Evolutionary conservation across 2,113 vertebrate genomes (phyloP).

Genomic region (Corydoras maculifer): DNA sequence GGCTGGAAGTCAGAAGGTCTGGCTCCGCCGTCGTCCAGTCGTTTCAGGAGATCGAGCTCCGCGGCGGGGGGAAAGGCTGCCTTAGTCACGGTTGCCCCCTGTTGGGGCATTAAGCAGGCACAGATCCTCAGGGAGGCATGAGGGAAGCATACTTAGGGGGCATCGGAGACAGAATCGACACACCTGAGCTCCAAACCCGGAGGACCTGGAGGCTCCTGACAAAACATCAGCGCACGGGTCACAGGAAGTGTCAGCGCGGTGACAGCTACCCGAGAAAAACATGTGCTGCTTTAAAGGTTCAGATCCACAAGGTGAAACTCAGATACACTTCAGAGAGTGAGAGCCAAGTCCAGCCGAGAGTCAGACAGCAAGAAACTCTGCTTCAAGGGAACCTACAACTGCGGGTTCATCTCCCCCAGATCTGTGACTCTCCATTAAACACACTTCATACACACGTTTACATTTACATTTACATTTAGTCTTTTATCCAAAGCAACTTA

Average conservation of each 20-base stretch:
- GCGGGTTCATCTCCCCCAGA: too few relatives aligned
- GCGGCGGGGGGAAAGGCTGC: slow-evolving; percentile 40
- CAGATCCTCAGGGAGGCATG: slow-evolving; percentile 16
- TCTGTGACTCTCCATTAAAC: too few relatives aligned
- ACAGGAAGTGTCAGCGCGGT: slow-evolving; percentile 63
- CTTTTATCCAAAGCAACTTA: too few relatives aligned
- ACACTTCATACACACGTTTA: too few relatives aligned
- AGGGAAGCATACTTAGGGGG: slow-evolving; percentile 35
- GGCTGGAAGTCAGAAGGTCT: background rate
- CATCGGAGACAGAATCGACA: slow-evolving; percentile 47
- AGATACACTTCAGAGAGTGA: slow-evolving; percentile 50
- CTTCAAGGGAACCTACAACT: too few relatives aligned
- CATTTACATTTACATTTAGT: too few relatives aligned
- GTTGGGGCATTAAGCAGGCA: slow-evolving; percentile 44
- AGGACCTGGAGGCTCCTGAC: slow-evolving; percentile 66
- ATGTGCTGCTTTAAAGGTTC: slow-evolving; percentile 63
- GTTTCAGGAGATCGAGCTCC: slow-evolving; percentile 38
- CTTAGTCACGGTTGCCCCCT: slow-evolving; percentile 48
- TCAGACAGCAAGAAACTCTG: background rate
- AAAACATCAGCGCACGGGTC: slow-evolving; percentile 68
- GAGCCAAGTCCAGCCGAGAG: slow-evolving; percentile 39
- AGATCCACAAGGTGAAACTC: slow-evolving; percentile 55
- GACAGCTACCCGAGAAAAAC: slow-evolving; percentile 58
- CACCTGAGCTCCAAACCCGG: slow-evolving; percentile 53
- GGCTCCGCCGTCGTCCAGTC: slow-evolving; percentile 26